Base-by-base conservation (phyloP, 2,888 invertebrate genomes). In the Sinodicranocentrus sp. region DNA sequence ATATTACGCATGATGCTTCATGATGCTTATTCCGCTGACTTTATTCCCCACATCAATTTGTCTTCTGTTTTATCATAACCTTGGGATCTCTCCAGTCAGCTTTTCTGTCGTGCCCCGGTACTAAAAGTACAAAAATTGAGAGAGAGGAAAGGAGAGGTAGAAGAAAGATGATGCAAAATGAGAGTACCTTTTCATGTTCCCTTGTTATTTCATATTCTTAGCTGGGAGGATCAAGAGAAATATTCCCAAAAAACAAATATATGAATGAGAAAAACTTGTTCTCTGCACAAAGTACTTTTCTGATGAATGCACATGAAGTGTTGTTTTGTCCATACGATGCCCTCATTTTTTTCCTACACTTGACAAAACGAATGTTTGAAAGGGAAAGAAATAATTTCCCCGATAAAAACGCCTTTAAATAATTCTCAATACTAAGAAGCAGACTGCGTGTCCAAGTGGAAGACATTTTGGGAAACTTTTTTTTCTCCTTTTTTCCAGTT, bases 1-100 rank as follows among this genome's bases (percentile, higher is more conserved):
- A n/a, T 33, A 10, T 33, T 33, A 33, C 33, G 33, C 33, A 6
- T 33, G 33, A 33, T 33, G 33, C 5, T 33, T 33, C 10, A 33
- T 33, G 21, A 15, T 23, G 43, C 43, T 5, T 67, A 23, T 19
- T 6, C 44, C 3, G 26, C 63, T 57, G 57, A 8, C 43, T 44
- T 67, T 43, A 67, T 25, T 67, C 26, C 43, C 67, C 44, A 67
- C 67, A 23, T 44, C 67, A 67, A 67, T 67, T 67, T 67, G 67
- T 67, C 39, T 63, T 63, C 17, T 21, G 43, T 44, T 67, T 67
- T 44, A 67, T 67, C 67, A 21, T 67, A 43, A 44, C 43, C 43
- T 63, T 67, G 43, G 43, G 21, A 65, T 57, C 57, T 57, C 15
- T 43, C 43, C 44, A 28, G 33, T 5, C 33, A 10, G 19, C 33